Conservation (phyloP, 2,113 vertebrate genomes). For the Brachirus orientalis region DNA sequence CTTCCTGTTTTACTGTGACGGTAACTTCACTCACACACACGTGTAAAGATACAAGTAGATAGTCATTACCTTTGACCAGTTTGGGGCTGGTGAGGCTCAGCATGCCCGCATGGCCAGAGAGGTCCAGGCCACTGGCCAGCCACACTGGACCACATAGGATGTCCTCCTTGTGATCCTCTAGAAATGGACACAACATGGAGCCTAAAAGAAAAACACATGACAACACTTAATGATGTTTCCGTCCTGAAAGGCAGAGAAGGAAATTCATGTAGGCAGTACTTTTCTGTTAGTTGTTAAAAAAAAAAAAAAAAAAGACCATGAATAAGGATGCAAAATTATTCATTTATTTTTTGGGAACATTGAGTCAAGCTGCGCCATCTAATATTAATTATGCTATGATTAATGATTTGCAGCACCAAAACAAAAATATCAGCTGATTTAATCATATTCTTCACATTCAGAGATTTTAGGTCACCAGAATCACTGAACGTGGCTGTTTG, state of each 20-base stretch:
- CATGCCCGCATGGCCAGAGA: constrained; percentile 98
- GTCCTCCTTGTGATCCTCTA: constrained; percentile 98
- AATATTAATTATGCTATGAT: neutral
- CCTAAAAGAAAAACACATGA: constrained; percentile 76
- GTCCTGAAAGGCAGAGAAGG: too few species aligned
- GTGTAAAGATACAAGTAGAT: neutral
- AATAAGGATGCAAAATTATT: neutral
- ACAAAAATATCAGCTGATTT: too few species aligned
- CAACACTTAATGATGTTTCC: neutral
- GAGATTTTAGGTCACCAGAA: neutral
- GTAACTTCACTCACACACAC: neutral
- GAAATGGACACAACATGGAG: constrained; percentile 91
- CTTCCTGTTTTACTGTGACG: neutral
- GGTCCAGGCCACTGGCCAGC: constrained; percentile 96
- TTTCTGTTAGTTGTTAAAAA: neutral
- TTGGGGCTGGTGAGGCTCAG: constrained; percentile 97
- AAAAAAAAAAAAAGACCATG: too few species aligned
- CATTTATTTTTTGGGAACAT: neutral
- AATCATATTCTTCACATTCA: too few species aligned
- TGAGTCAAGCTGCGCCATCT: neutral
- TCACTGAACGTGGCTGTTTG: neutral
- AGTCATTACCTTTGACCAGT: constrained; percentile 92
- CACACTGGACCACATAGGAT: constrained; percentile 97
- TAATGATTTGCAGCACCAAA: too few species aligned
- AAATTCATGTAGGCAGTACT: neutral